Conservation (phyloP, 1,140 invertebrate species). For the Halictus rubicundus region DNA sequence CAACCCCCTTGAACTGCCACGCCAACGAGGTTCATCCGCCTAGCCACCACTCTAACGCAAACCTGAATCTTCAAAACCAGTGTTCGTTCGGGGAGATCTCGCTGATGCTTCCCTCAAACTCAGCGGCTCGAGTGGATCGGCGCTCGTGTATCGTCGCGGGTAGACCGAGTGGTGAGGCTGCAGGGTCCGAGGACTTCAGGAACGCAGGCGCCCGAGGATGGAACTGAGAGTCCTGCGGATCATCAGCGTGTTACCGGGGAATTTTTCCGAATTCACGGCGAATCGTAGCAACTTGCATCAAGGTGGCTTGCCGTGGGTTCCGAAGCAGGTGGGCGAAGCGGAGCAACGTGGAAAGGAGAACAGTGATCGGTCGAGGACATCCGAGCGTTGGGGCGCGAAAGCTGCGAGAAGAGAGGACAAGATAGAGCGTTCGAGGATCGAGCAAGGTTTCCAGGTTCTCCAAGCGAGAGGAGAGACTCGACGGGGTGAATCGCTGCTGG, state of each 20-base stretch:
- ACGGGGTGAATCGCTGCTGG: no score
- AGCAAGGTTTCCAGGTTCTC: not conserved
- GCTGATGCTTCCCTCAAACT: conserved; percentile 59
- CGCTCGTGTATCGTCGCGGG: conserved; percentile 41
- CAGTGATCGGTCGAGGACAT: not conserved
- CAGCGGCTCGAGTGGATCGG: conserved; percentile 35
- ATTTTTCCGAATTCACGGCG: conserved; percentile 37
- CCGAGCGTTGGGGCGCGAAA: not conserved
- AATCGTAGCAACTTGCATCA: conserved; percentile 27
- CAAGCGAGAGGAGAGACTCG: no score
- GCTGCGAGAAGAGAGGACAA: not conserved
- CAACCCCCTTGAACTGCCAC: not conserved
- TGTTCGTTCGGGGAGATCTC: not conserved
- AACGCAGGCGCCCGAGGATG: conserved; percentile 63
- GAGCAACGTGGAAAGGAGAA: not conserved
- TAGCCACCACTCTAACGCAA: not conserved
- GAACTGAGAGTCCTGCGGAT: conserved; percentile 58
- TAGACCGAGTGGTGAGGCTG: conserved; percentile 37
- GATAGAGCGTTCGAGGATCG: not conserved
- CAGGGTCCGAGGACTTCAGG: conserved; percentile 33
- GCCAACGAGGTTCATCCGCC: not conserved
- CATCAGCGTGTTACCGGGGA: conserved; percentile 52
- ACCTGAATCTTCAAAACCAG: not conserved
- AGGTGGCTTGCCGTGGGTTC: not conserved
- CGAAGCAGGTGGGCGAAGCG: conserved; percentile 5